Conservation (phyloP, 2,888 invertebrate species). For the Noctuana brunneofusca region DNA sequence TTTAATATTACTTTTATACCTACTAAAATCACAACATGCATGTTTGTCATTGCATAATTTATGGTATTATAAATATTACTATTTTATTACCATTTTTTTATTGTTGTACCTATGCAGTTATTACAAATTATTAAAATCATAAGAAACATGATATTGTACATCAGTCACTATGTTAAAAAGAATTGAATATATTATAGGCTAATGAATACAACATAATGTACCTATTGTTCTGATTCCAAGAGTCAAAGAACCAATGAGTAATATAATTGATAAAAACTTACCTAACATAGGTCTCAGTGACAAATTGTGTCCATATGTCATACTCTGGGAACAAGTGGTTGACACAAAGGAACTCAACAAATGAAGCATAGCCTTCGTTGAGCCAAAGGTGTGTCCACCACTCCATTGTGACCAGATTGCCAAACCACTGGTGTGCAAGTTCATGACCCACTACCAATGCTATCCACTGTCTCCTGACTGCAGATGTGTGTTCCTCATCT, state of each 20-base stretch:
- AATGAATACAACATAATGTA: not conserved
- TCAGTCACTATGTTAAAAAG: not conserved
- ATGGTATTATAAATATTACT: not conserved
- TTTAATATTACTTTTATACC: not conserved
- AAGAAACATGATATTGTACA: not conserved
- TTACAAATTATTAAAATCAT: no score
- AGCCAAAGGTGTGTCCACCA: slow-evolving; percentile 99
- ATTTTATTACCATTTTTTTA: no score
- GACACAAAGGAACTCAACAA: slow-evolving; percentile 97
- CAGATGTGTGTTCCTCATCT: slow-evolving; percentile 94
- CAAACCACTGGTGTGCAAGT: slow-evolving; percentile 99
- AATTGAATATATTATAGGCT: not conserved
- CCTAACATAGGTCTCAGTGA: slow-evolving; percentile 92
- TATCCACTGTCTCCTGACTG: slow-evolving; percentile 91
- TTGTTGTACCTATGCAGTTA: no score
- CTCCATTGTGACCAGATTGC: slow-evolving; percentile 98
- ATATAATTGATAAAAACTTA: slow-evolving; percentile 45
- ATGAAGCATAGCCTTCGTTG: slow-evolving; percentile 98
- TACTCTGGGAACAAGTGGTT: slow-evolving; percentile 96
- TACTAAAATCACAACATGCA: no score
- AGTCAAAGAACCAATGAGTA: not conserved
- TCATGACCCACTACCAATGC: slow-evolving; percentile 96
- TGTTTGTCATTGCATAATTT: not conserved
- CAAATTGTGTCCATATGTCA: slow-evolving; percentile 98
- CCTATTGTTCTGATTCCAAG: not conserved